Percentiles rank a stretch among this genome's conserved stretches.
These are phyloP conservation scores for Prolemur simus DNA, from an alignment of 2,113 vertebrate species.

Conservation along the genomic window DNA sequence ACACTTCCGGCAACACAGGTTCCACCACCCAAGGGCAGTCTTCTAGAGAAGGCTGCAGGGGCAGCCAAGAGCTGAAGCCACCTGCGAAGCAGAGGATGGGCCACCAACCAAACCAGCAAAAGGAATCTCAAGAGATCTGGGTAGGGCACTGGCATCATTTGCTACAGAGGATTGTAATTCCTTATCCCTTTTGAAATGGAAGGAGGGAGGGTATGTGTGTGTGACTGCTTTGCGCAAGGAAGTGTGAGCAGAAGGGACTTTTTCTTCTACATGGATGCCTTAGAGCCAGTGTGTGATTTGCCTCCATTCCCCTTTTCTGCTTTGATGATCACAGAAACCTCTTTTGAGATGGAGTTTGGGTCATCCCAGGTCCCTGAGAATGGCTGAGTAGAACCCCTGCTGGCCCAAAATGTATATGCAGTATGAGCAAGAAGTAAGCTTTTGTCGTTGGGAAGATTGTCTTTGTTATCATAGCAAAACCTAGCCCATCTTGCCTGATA, in stretches of 20 bases:
- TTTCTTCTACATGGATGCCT: not conserved
- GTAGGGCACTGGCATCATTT: too few species aligned
- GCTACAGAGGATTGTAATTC: not conserved
- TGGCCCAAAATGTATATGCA: too few species aligned
- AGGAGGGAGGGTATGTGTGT: not conserved
- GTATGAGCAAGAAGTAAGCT: not conserved
- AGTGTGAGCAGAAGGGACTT: not conserved
- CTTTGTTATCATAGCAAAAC: not conserved
- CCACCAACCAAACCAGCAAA: too few species aligned
- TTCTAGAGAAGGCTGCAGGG: not conserved
- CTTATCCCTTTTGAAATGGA: not conserved
- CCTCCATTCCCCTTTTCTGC: not conserved
- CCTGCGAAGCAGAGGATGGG: not conserved
- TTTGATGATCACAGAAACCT: not conserved
- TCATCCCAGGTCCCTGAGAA: not conserved
- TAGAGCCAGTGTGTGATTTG: not conserved
- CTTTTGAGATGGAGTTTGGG: not conserved
- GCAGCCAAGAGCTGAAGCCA: not conserved
- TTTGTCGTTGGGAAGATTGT: not conserved
- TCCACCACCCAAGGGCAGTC: too few species aligned
- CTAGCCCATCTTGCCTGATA: not conserved
- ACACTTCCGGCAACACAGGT: not conserved
- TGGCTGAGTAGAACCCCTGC: not conserved
- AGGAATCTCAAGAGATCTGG: not conserved
- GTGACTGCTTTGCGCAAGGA: not conserved